Evolutionary conservation across 2,113 vertebrate species (phyloP).

Genomic region (Typhlomys cinereus): DNA sequence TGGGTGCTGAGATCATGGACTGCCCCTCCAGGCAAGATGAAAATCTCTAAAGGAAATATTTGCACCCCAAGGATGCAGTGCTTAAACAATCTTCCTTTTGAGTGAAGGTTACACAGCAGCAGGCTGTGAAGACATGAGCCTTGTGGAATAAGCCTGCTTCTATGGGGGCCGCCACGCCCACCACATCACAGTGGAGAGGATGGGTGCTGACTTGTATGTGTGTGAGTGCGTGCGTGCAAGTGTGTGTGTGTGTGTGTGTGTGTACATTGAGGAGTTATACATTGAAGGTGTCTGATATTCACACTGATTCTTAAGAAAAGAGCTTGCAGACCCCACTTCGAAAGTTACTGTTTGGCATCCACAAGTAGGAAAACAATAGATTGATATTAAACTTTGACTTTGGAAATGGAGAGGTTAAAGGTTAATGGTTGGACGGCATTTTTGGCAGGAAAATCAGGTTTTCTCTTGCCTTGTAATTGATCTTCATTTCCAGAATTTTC

Average conservation of each 20-base stretch:
- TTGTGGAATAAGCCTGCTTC: background rate
- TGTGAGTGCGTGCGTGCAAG: background rate
- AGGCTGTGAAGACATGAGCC: background rate
- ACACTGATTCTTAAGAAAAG: background rate
- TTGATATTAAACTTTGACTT: background rate
- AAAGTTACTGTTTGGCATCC: background rate
- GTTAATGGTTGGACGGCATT: background rate
- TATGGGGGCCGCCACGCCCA: background rate
- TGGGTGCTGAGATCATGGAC: background rate
- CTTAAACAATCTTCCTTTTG: background rate
- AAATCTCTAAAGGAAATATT: background rate
- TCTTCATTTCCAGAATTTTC: background rate
- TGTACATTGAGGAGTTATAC: background rate
- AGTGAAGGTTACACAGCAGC: background rate
- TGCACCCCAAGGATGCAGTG: background rate
- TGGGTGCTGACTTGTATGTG: no score
- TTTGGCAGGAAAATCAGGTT: slow-evolving; percentile 2
- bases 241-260: background rate
- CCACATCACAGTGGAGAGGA: background rate
- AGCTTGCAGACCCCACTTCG: slow-evolving; percentile 1
- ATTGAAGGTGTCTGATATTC: background rate
- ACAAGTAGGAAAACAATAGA: slow-evolving; percentile 15
- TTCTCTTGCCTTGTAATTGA: background rate
- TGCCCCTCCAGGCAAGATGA: background rate
- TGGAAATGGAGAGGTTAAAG: background rate